Evolutionary conservation across 2,113 vertebrate species (phyloP), one percentile per base, ranked within the genome.

Genomic region (Polypterus bichir): DNA sequence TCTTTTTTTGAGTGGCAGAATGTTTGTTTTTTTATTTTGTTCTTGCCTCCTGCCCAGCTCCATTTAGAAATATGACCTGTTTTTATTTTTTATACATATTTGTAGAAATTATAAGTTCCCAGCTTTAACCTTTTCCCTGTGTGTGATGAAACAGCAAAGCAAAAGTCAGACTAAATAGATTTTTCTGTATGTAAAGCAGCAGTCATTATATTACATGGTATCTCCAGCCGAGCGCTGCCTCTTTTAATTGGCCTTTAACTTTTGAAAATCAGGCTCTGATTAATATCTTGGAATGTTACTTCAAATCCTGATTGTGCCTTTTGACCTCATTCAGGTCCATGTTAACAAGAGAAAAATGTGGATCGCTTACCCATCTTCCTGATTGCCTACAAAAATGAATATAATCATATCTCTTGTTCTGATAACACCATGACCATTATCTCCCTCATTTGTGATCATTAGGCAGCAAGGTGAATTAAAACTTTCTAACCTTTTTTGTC

Each of bases 241-340:
- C 46, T 77, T 84, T 83, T 85, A 85, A 83, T 83, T 84, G 80
- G 77, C 68, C 48, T 67, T 65, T 69, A 76, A 54, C 62, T 68
- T 76, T 81, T 83, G 81, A 79, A 83, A 81, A 77, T 71, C 68
- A 51, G 67, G 66, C 67, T 62, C 74, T 80, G 78, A 81, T 82
- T 80, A 82, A 74, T 59, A 66, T 63, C 62, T 61, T 68, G 70
- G 75, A 77, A 68, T 69, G 46, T 63, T 61, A 66, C 68, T 66
- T 76, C 76, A 82, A 73, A 72, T 69, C 69, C 74, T 76, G 67
- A 74, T 79, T 70, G 80, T 72, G 70, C 72, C 79, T 49, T 58
- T 44, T 53, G 27, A 55, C 67, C 46, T 45, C 54, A 10, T 27
- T 59, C 49, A 61, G 63, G 54, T 62, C 27, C 54, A 7, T 62